These are phyloP conservation scores for Sebastes goodei DNA, from an alignment of 2,797 vertebrate genomes.

Conservation along the genomic window DNA sequence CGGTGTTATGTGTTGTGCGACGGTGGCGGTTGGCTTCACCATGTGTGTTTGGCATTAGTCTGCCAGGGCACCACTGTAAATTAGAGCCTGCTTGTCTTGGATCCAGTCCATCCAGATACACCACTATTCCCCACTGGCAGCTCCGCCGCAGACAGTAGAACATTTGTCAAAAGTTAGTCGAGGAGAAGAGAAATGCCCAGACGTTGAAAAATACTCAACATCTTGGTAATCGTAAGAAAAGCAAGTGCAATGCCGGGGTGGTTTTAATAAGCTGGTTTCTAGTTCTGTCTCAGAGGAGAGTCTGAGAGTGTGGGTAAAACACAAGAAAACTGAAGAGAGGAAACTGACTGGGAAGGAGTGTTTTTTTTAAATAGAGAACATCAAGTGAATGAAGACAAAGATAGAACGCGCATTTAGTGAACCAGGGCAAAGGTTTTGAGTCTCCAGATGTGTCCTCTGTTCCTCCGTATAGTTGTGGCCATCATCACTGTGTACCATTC, in stretches of 20 bases:
- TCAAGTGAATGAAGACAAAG: neutral
- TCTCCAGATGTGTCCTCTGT: neutral
- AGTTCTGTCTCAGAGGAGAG: constrained; percentile 8
- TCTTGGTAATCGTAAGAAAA: constrained; percentile 8
- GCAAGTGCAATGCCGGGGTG: constrained; percentile 17
- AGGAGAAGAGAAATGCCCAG: constrained; percentile 22
- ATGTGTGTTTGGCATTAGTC: constrained; percentile 55
- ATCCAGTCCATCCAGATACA: constrained; percentile 50
- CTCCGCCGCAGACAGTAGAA: constrained; percentile 36
- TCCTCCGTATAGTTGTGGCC: neutral
- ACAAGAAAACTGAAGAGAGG: neutral
- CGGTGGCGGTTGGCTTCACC: constrained; percentile 30
- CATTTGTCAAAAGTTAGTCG: constrained; percentile 50
- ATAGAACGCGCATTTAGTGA: neutral
- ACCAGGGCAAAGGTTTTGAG: neutral
- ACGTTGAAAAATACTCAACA: constrained; percentile 12
- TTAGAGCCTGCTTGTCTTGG: constrained; percentile 63
- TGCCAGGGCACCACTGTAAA: constrained; percentile 53
- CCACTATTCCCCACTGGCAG: constrained; percentile 28
- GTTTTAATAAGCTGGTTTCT: constrained; percentile 20
- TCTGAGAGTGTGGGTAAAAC: neutral
- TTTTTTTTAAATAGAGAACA: neutral
- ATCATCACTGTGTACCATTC: neutral
- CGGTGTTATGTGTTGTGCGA: constrained; percentile 45
- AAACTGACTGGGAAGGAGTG: neutral